Conservation (phyloP, 2,888 invertebrate genomes). For the Linyphia triangularis region DNA sequence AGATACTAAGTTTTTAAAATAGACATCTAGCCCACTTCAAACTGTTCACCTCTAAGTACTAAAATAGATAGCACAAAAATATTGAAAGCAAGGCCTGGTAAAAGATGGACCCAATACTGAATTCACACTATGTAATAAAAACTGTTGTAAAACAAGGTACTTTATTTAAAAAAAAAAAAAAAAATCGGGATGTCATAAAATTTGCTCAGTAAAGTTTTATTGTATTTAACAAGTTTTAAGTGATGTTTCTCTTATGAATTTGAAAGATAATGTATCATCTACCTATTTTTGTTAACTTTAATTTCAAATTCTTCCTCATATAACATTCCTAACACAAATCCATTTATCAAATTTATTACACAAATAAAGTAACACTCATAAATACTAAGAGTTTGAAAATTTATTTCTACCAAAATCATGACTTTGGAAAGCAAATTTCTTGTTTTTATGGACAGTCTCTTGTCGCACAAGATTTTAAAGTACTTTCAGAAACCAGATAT, state of each 20-base stretch:
- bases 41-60: too few relatives aligned
- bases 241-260: background rate
- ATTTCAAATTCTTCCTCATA: background rate
- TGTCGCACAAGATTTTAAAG: background rate
- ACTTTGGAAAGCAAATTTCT: background rate
- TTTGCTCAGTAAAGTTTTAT: too few relatives aligned
- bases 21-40: too few relatives aligned
- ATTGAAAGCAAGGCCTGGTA: too few relatives aligned
- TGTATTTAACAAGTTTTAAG: too few relatives aligned
- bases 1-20: too few relatives aligned
- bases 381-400: conserved; percentile 12
- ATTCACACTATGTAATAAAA: too few relatives aligned
- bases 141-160: too few relatives aligned
- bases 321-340: too few relatives aligned
- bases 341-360: background rate
- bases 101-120: too few relatives aligned
- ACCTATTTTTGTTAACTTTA: background rate
- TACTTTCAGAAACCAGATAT: background rate
- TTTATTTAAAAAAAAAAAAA: too few relatives aligned
- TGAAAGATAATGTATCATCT: background rate
- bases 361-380: background rate
- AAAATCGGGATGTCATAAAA: background rate
- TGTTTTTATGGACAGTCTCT: background rate
- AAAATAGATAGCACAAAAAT: too few relatives aligned
- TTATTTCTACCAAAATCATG: conserved; percentile 5